Base-by-base conservation (phyloP, 2,797 vertebrate species). In the Chrysocyon brachyurus region DNA sequence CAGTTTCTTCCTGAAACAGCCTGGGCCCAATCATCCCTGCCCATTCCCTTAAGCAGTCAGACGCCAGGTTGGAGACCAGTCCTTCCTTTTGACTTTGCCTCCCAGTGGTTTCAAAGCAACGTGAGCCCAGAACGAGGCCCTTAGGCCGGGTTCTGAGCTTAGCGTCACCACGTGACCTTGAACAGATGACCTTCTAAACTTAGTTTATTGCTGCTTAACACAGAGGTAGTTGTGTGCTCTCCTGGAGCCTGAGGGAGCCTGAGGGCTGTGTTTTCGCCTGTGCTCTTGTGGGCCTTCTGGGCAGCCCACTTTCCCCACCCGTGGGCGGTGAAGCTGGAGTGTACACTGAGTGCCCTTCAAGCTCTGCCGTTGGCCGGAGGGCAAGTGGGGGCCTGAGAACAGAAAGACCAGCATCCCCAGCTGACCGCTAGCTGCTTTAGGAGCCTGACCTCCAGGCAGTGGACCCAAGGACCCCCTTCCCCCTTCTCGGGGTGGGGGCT, bases 151-250 rank as follows among this genome's bases (percentile, higher is more conserved):
- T 33, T 84, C 36, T 52, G 22, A 40, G 28, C 87, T 59, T 36
- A n/a, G 93, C 16, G n/a, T 61, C 49, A 12, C 79, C 49, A 26
- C 12, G 0, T 49, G 87, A 81, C 81, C 95, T 96, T 96, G 92
- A 87, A 73, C 72, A 57, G n/a, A 52, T 87, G 73, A 96, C 93
- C 90, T 91, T 94, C 63, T 75, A 57, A 66, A 49, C 84, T 94
- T 81, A 26, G 54, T 11, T 83, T 85, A 24, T 93, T 75, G 46
- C 49, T 40, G 49, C 79, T 52, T 31, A 6, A n/a, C 61, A 22
- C 3, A 64, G 26, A 70, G 9, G 46, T 3, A 68, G 59, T 31
- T 26, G 8, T n/a, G 15, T 33, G 6, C 63, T n/a, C 8, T 33
- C 17, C 15, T 3, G 3, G 11, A 33, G 16, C 31, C 10, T 0